Base-by-base conservation (phyloP, 1,140 invertebrate genomes). In the Vollenhovia emeryi region DNA sequence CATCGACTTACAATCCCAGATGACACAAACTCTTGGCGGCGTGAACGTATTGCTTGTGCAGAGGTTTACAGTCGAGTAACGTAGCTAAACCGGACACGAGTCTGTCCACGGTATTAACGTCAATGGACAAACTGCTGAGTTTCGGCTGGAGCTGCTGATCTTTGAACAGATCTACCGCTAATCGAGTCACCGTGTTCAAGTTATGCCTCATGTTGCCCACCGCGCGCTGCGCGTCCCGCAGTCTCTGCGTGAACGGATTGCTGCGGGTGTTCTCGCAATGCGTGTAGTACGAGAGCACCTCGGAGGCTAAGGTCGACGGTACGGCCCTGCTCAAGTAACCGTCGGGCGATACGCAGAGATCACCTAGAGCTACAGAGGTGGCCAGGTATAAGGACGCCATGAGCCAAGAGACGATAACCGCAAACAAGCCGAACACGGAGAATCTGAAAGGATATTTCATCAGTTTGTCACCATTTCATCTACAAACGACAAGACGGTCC, bases 321-420 rank as follows among this genome's bases (percentile, higher is more conserved):
- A 92, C 91, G 8, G 90, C 82, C 59, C 89, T 91, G 30, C 80
- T 90, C 24, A 94, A 74, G 89, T 96, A 96, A 80, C 93, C 94
- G 82, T 97, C 96, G 0, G 98, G 97, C 1, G 97, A 96, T 40
- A 97, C 96, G 91, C 98, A 97, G 33, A 97, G 96, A 91, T 97
- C 97, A 21, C 97, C 97, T 0, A 98, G 95, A 71, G 97, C 97
- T 90, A 98, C 97, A 64, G 97, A 97, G 15, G 96, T 96, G 33
- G 97, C 97, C 68, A 98, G 95, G 94, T 98, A 98, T 33, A 98
- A 92, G 62, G 98, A 98, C 27, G 97, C 97, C 95, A 98, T 97
- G 73, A 98, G 95, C 97, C 98, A 99, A 86, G 98, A 98, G 84
- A 98, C 96, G 87, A 98, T 98, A n/a, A 99, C 97, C 57, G 98